phyloP scores from a whole-genome alignment of 2,113 vertebrate species.

The Mastomys natalensis region DNA sequence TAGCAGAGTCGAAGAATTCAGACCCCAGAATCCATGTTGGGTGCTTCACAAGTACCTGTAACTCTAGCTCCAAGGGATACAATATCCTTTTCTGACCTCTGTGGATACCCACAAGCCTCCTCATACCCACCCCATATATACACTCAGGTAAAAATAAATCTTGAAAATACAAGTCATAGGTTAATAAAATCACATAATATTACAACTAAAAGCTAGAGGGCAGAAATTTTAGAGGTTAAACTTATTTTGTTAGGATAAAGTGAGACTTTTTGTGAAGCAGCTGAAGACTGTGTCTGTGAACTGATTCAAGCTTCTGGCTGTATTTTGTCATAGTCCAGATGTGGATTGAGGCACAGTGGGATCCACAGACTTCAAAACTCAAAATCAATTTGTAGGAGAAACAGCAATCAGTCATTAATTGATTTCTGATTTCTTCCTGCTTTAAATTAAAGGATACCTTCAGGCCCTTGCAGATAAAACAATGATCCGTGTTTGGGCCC shows the following conservation, averaged over 20 bases:
- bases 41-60: too few relatives aligned
- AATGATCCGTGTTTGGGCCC: not conserved
- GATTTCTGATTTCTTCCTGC: conserved; percentile 82
- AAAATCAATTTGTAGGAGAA: conserved; percentile 81
- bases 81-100: not conserved
- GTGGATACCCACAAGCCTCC: not conserved
- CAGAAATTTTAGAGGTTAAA: conserved; percentile 36
- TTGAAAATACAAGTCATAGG: not conserved
- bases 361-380: conserved; percentile 75
- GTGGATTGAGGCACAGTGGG: conserved; percentile 73
- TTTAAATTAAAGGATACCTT: conserved; percentile 75
- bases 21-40: not conserved
- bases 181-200: not conserved
- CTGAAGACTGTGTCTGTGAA: conserved; percentile 63
- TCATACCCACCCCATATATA: not conserved
- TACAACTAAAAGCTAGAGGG: not conserved
- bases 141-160: not conserved
- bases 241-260: conserved; percentile 28
- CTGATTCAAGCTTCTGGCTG: conserved; percentile 18
- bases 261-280: not conserved
- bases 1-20: too few relatives aligned
- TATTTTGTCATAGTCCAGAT: conserved; percentile 69
- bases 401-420: conserved; percentile 84
- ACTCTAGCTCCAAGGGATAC: too few relatives aligned
- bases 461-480: conserved; percentile 65